Evolutionary conservation across 2,888 invertebrate species (phyloP), one percentile per base, ranked within the genome.

Genomic region (Drosophila peninsularis): DNA sequence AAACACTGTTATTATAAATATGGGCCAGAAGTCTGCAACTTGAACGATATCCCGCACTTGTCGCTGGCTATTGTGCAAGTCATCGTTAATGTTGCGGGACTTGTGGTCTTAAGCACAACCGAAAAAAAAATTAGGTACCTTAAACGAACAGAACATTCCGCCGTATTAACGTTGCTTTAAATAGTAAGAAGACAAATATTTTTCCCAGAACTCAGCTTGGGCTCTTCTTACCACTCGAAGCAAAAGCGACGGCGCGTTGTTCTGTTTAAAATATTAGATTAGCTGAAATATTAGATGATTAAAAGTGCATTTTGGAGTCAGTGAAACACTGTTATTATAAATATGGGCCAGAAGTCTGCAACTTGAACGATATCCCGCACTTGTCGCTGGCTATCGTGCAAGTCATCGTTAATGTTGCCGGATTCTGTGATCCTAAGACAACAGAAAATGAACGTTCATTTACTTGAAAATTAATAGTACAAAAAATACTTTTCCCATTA

Each of bases 361-460:
- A 75, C 63, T 52, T 60, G 24, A 63, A 73, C 60, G 76, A 73
- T 63, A 52, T 30, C 53, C 70, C 76, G 70, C 75, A 60, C 60
- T 71, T 61, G 71, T 41, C 34, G 72, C 70, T 72, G 75, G 69
- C 56, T 72, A 58, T 75, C 34, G 75, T 75, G 69, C 72, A 75
- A 68, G 54, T 74, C 69, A 72, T 62, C 72, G 69, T 75, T 75
- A 62, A 69, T 73, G 72, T 62, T 75, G 63, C 58, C 27, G 45
- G 34, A 55, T 75, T 49, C 58, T 75, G 70, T 44, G 52, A 47
- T n/a, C 58, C 39, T 49, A 17, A 49, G 24, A 7, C 39, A 21
- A 24, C 21, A 5, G 3, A n/a, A 5, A 17, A n/a, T 13, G 7
- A 1, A 4, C 32, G 13, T 49, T 32, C n/a, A n/a, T n/a, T n/a